Conservation (phyloP, 2,888 invertebrate species). For the Oeneis ivallda region DNA sequence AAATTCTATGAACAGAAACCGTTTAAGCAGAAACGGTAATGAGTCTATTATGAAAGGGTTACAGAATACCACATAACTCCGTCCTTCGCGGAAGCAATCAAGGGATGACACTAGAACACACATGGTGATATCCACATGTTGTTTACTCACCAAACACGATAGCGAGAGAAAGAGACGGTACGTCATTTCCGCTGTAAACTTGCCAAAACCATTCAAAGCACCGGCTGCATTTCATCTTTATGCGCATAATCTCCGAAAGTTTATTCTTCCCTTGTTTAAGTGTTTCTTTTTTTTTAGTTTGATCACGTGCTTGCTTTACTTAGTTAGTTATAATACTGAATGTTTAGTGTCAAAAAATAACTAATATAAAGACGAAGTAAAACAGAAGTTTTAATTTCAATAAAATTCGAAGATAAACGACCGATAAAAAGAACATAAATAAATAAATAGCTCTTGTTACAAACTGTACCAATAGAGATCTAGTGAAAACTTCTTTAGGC, state of each 20-base stretch:
- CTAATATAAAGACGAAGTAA: too few species aligned
- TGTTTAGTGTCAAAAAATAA: too few species aligned
- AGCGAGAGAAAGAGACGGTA: constrained; percentile 34
- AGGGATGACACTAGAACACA: constrained; percentile 6
- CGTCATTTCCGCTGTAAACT: constrained; percentile 32
- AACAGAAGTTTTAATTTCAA: too few species aligned
- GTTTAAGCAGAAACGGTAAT: background rate
- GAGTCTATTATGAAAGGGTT: constrained; percentile 7
- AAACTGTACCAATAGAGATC: too few species aligned
- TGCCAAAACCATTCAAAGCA: constrained; percentile 32
- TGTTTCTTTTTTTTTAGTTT: constrained; percentile 17
- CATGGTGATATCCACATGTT: constrained; percentile 16
- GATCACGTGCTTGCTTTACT: constrained; percentile 10
- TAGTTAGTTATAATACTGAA: too few species aligned
- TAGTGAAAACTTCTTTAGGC: too few species aligned
- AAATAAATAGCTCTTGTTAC: too few species aligned
- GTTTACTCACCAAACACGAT: constrained; percentile 34
- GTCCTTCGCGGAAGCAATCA: constrained; percentile 32
- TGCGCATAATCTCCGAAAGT: constrained; percentile 26
- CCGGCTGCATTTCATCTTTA: constrained; percentile 36
- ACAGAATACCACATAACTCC: constrained; percentile 19
- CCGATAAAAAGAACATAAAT: too few species aligned
- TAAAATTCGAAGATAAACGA: too few species aligned
- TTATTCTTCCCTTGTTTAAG: constrained; percentile 36
- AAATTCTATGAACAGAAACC: background rate